phyloP scores from a whole-genome alignment of 2,797 vertebrate species.

The Hemitrygon akajei region DNA sequence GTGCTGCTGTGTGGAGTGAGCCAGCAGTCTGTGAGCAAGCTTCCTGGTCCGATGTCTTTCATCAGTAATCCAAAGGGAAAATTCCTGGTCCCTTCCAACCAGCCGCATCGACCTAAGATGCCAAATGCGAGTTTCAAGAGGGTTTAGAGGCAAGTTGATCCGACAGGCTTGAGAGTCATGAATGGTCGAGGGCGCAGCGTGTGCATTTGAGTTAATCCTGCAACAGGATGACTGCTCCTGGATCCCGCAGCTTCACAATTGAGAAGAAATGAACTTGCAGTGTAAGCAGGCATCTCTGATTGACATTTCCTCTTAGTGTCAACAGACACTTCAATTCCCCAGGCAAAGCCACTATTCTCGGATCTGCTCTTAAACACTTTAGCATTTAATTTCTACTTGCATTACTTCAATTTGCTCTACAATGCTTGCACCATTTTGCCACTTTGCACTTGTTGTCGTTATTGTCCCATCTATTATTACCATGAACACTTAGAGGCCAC shows the following conservation, averaged over 20 bases:
- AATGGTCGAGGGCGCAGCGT: not conserved
- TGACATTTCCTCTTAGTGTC: not conserved
- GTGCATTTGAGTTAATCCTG: not conserved
- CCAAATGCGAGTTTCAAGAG: not conserved
- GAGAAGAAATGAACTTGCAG: not conserved
- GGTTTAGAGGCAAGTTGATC: not conserved
- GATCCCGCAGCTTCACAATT: not conserved
- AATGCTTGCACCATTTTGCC: no score
- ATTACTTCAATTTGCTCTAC: no score
- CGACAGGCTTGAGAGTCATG: not conserved
- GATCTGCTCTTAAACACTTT: no score
- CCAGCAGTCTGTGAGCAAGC: no score
- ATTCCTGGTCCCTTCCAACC: not conserved
- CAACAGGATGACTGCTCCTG: constrained; percentile 11
- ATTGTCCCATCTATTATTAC: no score
- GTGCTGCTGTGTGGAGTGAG: not conserved
- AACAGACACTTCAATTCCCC: not conserved
- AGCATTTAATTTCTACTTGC: no score
- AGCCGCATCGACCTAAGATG: not conserved
- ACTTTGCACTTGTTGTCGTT: no score
- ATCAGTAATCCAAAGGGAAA: not conserved
- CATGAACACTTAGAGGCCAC: no score
- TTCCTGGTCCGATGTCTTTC: not conserved
- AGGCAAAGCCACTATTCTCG: not conserved
- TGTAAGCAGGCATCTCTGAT: not conserved